Conservation (phyloP, 2,888 invertebrate species). For the Entomobrya multifasciata region DNA sequence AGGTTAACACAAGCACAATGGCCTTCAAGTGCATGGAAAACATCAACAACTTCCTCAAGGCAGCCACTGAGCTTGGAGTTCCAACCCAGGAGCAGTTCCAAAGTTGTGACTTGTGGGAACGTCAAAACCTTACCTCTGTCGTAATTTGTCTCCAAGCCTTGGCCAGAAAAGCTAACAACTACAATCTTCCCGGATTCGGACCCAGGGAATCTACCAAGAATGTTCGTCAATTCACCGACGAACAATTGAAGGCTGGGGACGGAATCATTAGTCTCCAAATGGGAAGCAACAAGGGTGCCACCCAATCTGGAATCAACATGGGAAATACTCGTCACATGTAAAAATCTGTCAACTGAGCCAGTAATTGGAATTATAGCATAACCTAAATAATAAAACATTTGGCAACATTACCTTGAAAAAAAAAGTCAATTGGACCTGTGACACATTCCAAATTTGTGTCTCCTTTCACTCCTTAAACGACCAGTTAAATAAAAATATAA, state of each 20-base stretch:
- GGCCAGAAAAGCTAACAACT: constrained; percentile 90
- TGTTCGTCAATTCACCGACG: constrained; percentile 95
- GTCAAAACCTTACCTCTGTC: constrained; percentile 97
- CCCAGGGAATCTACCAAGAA: constrained; percentile 98
- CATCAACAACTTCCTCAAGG: constrained; percentile 95
- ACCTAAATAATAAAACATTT: not conserved
- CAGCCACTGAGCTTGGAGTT: constrained; percentile 92
- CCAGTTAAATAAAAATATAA: not conserved
- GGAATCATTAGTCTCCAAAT: constrained; percentile 95
- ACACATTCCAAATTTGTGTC: not conserved
- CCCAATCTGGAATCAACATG: constrained; percentile 97
- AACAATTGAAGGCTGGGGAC: constrained; percentile 95
- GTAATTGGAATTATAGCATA: too few relatives aligned
- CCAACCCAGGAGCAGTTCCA: constrained; percentile 97
- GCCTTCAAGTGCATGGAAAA: constrained; percentile 93
- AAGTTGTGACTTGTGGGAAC: constrained; percentile 97
- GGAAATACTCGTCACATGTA: constrained; percentile 99
- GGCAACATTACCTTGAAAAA: not conserved
- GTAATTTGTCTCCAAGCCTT: constrained; percentile 96
- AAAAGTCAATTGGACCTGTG: not conserved
- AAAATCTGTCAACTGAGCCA: constrained; percentile 80
- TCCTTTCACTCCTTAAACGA: not conserved
- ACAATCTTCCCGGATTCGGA: constrained; percentile 93
- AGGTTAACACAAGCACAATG: constrained; percentile 94
- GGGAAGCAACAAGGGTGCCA: constrained; percentile 98